These are phyloP conservation scores for Globia sparganii DNA, from an alignment of 2,888 invertebrate genomes.

Conservation along the genomic window DNA sequence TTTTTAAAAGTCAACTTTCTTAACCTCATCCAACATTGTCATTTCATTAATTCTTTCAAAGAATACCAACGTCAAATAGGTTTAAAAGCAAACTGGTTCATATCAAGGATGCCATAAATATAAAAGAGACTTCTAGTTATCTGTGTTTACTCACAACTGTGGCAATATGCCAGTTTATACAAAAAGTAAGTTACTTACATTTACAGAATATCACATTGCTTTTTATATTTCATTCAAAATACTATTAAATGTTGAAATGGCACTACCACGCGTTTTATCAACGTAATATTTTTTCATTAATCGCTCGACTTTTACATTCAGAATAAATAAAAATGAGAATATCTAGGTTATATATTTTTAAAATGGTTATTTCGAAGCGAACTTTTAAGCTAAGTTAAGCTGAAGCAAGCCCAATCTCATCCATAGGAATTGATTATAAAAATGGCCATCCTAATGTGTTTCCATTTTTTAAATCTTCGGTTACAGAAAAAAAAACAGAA, in stretches of 20 bases:
- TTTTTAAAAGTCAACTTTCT: too few species aligned
- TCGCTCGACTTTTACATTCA: not conserved
- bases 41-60: not conserved
- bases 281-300: slow-evolving; percentile 13
- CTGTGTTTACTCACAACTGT: slow-evolving; percentile 6
- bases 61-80: not conserved
- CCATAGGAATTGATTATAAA: not conserved
- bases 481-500: too few species aligned
- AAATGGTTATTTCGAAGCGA: slow-evolving; percentile 1
- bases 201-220: slow-evolving; percentile 9
- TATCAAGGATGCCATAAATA: slow-evolving; percentile 36
- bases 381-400: not conserved
- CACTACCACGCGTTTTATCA: slow-evolving; percentile 8
- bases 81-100: not conserved
- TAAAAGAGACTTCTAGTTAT: slow-evolving; percentile 27
- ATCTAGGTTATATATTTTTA: not conserved
- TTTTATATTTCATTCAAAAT: slow-evolving; percentile 38
- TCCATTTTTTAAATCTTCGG: not conserved
- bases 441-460: not conserved
- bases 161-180: slow-evolving; percentile 39
- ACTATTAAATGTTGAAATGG: slow-evolving; percentile 32
- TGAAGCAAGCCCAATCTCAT: not conserved
- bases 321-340: slow-evolving; percentile 17
- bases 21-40: too few species aligned
- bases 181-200: slow-evolving; percentile 2